Conservation (phyloP, 2,888 invertebrate genomes). For the Prenolepis imparis region DNA sequence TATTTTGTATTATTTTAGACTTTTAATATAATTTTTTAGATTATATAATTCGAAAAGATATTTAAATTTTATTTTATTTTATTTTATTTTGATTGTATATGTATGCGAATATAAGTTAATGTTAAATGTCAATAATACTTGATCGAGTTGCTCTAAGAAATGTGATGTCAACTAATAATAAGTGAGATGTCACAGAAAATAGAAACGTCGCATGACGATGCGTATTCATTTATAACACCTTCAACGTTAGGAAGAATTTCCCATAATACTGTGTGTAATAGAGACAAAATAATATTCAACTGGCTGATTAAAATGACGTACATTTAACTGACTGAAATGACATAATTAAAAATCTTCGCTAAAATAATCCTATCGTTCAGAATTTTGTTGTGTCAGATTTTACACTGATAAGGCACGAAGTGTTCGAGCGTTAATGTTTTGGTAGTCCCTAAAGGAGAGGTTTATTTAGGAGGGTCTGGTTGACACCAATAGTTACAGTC, state of each 20-base stretch:
- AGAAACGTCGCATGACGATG: conserved; percentile 72
- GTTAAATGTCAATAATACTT: background rate
- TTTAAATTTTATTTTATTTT: conserved; percentile 1
- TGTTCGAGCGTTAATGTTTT: conserved; percentile 59
- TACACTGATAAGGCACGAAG: conserved; percentile 49
- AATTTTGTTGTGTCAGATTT: conserved; percentile 10
- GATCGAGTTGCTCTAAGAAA: background rate
- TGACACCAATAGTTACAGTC: conserved; percentile 61
- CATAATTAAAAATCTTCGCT: background rate
- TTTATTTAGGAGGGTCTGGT: conserved; percentile 73
- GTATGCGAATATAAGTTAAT: background rate
- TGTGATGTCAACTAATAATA: conserved; percentile 40
- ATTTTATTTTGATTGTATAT: background rate
- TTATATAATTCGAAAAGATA: background rate
- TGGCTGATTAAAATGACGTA: background rate
- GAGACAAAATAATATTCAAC: conserved; percentile 35
- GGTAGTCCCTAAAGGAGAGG: conserved; percentile 43
- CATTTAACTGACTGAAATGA: background rate
- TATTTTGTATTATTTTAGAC: background rate
- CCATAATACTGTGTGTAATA: conserved; percentile 48
- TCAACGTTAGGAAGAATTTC: conserved; percentile 37
- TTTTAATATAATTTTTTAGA: background rate
- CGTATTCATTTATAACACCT: conserved; percentile 54
- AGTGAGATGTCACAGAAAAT: conserved; percentile 67
- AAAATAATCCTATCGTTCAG: background rate